These are phyloP conservation scores for Paracyclopina nana DNA, from an alignment of 1,140 invertebrate species.

Conservation along the genomic window DNA sequence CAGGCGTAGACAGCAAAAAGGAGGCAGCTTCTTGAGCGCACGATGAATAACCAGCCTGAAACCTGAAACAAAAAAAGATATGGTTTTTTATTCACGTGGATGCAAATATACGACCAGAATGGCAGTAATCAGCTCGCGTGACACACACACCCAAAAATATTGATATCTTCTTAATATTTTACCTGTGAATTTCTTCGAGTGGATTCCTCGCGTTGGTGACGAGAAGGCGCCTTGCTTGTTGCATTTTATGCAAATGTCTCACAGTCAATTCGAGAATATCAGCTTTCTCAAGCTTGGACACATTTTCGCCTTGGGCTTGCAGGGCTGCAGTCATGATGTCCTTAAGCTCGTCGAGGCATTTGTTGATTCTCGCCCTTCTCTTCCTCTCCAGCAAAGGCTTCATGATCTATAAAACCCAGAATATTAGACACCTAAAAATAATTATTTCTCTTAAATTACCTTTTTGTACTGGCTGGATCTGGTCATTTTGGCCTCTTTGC, in stretches of 20 bases:
- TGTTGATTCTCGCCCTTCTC: conserved; percentile 76
- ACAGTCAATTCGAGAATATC: conserved; percentile 90
- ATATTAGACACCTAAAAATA: not conserved
- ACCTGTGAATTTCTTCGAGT: conserved; percentile 32
- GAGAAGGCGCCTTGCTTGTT: conserved; percentile 43
- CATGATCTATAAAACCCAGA: conserved; percentile 50
- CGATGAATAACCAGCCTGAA: conserved; percentile 14
- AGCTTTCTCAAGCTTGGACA: conserved; percentile 83
- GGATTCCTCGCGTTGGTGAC: conserved; percentile 53
- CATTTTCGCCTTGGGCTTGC: conserved; percentile 63
- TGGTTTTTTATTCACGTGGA: too few species aligned
- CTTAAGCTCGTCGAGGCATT: conserved; percentile 76
- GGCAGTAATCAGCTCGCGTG: too few species aligned
- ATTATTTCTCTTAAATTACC: not conserved
- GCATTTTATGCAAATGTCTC: conserved; percentile 68
- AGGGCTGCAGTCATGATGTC: conserved; percentile 69
- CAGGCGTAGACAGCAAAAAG: conserved; percentile 5
- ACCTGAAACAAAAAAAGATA: too few species aligned
- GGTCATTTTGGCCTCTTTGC: too few species aligned
- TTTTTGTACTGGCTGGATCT: not conserved
- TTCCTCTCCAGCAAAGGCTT: conserved; percentile 89
- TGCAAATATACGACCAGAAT: too few species aligned
- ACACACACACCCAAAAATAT: too few species aligned
- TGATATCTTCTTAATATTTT: too few species aligned
- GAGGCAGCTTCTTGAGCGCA: conserved; percentile 12